These are phyloP conservation scores for Lamellibrachia luymesi DNA, from an alignment of 1,140 invertebrate species.

Conservation along the genomic window DNA sequence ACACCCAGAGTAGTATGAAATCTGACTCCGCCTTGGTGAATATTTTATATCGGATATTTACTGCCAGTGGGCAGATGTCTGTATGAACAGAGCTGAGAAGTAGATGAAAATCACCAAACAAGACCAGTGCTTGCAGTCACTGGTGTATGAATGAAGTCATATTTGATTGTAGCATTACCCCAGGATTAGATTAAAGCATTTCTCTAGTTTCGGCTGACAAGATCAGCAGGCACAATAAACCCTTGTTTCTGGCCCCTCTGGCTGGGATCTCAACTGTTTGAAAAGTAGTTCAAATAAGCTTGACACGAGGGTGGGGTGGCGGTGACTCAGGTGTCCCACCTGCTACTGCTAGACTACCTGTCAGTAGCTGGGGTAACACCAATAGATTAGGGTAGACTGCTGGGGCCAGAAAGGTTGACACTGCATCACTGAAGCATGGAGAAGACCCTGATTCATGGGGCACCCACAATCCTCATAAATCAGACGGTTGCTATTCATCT, in stretches of 20 bases:
- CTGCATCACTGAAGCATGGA: background rate
- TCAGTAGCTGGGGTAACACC: no score
- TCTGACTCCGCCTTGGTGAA: background rate
- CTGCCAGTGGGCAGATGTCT: background rate
- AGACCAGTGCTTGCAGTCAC: background rate
- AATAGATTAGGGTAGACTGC: background rate
- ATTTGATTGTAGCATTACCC: background rate
- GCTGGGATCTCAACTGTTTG: background rate
- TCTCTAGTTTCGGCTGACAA: background rate
- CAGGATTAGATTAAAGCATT: background rate
- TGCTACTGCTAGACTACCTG: background rate
- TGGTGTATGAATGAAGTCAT: background rate
- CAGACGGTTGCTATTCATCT: background rate
- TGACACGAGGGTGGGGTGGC: background rate
- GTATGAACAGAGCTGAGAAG: background rate
- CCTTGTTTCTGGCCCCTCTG: background rate
- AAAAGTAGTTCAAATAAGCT: background rate
- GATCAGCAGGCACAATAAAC: background rate
- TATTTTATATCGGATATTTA: background rate
- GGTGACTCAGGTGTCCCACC: background rate
- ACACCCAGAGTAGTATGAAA: background rate
- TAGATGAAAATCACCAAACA: background rate
- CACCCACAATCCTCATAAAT: background rate
- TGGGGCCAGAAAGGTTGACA: background rate
- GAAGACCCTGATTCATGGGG: background rate